Evolutionary conservation across 2,888 invertebrate species (phyloP).

Genomic region (Pocota personata): DNA sequence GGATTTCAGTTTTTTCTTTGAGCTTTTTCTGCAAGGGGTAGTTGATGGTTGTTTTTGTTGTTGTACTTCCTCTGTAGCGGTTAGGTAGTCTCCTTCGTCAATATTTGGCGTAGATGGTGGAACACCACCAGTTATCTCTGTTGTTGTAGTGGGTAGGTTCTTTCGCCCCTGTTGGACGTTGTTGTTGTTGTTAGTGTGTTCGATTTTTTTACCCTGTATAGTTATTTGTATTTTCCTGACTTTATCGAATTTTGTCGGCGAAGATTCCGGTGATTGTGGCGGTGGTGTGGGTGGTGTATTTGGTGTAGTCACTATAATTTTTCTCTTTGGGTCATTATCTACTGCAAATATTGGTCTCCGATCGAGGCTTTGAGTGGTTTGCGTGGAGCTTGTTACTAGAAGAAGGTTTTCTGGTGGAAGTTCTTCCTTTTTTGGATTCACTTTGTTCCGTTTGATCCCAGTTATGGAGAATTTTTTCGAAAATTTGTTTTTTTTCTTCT

Average conservation of each 20-base stretch:
- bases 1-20: conserved; percentile 74
- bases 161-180: conserved; percentile 65
- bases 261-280: conserved; percentile 65
- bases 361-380: conserved; percentile 74
- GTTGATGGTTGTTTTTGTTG: conserved; percentile 43
- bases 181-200: conserved; percentile 74
- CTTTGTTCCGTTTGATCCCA: conserved; percentile 78
- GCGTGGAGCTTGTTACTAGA: conserved; percentile 70
- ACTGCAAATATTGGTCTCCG: conserved; percentile 46
- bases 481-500: conserved; percentile 79
- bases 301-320: conserved; percentile 50
- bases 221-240: conserved; percentile 80
- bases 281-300: conserved; percentile 60
- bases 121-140: conserved; percentile 76
- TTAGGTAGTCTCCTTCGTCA: conserved; percentile 61
- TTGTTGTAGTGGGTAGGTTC: conserved; percentile 77
- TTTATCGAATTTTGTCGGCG: conserved; percentile 73
- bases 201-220: conserved; percentile 80
- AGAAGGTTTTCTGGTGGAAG: neutral
- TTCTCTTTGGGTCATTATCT: conserved; percentile 50
- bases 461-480: conserved; percentile 79
- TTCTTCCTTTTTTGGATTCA: conserved; percentile 73
- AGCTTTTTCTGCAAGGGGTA: conserved; percentile 52
- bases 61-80: conserved; percentile 28
- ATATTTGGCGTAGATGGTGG: conserved; percentile 53